Conservation (phyloP, 2,797 vertebrate genomes). For the Tamandua tetradactyla region DNA sequence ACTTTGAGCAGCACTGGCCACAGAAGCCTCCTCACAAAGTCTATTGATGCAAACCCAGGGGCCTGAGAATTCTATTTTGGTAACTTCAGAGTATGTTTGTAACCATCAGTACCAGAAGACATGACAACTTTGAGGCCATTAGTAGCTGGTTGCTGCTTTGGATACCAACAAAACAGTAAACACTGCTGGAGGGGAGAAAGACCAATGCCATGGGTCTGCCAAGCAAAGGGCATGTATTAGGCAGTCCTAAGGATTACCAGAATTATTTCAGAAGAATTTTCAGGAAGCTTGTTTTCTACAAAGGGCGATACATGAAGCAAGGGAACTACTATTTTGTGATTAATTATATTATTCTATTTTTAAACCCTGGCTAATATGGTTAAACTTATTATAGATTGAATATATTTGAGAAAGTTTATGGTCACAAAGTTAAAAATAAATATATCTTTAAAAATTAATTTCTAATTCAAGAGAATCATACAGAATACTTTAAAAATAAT, state of each 20-base stretch:
- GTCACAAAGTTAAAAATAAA: constrained; percentile 44
- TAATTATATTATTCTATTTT: constrained; percentile 6
- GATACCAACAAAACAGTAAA: background rate
- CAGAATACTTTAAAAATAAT: constrained; percentile 26
- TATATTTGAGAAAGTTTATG: background rate
- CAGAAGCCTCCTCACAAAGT: background rate
- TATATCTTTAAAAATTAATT: constrained; percentile 23
- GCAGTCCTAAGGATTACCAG: background rate
- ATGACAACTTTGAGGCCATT: background rate
- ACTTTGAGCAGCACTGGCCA: background rate
- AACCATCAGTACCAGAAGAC: background rate
- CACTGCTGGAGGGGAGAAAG: background rate
- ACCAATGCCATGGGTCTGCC: accelerated
- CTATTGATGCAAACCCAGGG: background rate
- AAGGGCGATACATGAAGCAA: background rate
- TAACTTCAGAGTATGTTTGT: background rate
- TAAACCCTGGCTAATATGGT: background rate
- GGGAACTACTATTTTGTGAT: background rate
- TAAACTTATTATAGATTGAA: constrained; percentile 36
- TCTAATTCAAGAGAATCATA: background rate
- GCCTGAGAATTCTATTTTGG: background rate
- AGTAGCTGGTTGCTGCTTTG: background rate
- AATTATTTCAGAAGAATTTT: background rate
- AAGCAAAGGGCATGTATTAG: background rate
- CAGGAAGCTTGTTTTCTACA: background rate